Evolutionary conservation across 2,888 invertebrate genomes (phyloP).

Genomic region (Argyresthia albistria): DNA sequence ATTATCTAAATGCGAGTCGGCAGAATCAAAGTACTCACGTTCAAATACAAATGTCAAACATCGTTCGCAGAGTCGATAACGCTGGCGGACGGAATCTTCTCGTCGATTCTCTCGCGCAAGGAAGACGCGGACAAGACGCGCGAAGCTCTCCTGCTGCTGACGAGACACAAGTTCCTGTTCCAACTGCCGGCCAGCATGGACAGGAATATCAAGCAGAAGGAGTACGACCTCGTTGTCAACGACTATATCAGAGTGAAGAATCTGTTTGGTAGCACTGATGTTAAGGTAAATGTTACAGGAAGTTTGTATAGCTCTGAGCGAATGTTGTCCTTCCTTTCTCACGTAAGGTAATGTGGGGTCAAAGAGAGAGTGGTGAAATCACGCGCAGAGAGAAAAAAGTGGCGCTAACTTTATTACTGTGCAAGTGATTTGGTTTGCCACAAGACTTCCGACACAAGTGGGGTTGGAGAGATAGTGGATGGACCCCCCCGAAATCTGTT

Average conservation of each 20-base stretch:
- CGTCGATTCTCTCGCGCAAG: conserved; percentile 91
- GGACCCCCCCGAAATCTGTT: too few relatives aligned
- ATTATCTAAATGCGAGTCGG: too few relatives aligned
- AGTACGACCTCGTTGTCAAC: conserved; percentile 97
- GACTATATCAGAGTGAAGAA: conserved; percentile 97
- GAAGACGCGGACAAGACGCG: conserved; percentile 97
- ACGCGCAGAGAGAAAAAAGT: too few relatives aligned
- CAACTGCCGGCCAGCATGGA: conserved; percentile 96
- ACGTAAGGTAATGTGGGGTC: too few relatives aligned
- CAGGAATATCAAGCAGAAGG: conserved; percentile 92
- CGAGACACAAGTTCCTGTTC: conserved; percentile 95
- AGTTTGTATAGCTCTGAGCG: not conserved
- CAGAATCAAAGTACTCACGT: too few relatives aligned
- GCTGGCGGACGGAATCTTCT: conserved; percentile 93
- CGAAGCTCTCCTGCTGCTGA: conserved; percentile 93
- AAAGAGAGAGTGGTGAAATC: not conserved
- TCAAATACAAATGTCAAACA: not conserved
- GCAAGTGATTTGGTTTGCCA: too few relatives aligned
- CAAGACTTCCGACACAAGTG: too few relatives aligned
- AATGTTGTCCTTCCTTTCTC: not conserved
- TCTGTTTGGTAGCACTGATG: conserved; percentile 94
- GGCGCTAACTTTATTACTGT: too few relatives aligned
- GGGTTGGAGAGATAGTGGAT: too few relatives aligned
- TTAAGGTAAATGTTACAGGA: conserved; percentile 68
- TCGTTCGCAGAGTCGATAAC: conserved; percentile 82